phyloP scores from a whole-genome alignment of 2,113 vertebrate genomes.

The Atherinomorus stipes region DNA sequence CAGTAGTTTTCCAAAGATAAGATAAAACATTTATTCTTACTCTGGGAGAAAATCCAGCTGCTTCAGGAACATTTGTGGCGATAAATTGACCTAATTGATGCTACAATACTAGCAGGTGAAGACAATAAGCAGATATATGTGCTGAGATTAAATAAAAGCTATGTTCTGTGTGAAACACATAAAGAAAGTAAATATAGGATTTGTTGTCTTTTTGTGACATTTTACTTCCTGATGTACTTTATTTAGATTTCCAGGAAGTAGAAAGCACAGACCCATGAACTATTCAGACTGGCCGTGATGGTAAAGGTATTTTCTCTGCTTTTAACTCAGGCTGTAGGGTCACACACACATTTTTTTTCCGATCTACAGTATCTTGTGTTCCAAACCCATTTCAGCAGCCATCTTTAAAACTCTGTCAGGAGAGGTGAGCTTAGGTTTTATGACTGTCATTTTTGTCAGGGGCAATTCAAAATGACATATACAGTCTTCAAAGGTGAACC shows the following conservation, averaged over 20 bases:
- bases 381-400: too few relatives aligned
- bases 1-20: not conserved
- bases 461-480: too few relatives aligned
- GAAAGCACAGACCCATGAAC: too few relatives aligned
- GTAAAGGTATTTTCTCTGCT: too few relatives aligned
- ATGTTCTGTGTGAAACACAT: not conserved
- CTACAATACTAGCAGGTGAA: not conserved
- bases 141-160: not conserved
- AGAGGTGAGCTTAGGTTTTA: too few relatives aligned
- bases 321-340: too few relatives aligned
- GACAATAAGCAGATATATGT: not conserved
- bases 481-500: too few relatives aligned
- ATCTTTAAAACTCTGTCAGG: too few relatives aligned
- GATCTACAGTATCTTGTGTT: too few relatives aligned
- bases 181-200: not conserved
- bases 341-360: too few relatives aligned
- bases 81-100: not conserved
- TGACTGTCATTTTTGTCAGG: too few relatives aligned
- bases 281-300: too few relatives aligned
- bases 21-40: slow-evolving; percentile 5
- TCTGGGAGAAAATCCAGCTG: not conserved
- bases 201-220: not conserved
- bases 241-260: not conserved
- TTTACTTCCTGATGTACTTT: not conserved
- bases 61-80: slow-evolving; percentile 8